Base-by-base conservation (phyloP, 2,888 invertebrate genomes). In the Caenorhabditis doughertyi region DNA sequence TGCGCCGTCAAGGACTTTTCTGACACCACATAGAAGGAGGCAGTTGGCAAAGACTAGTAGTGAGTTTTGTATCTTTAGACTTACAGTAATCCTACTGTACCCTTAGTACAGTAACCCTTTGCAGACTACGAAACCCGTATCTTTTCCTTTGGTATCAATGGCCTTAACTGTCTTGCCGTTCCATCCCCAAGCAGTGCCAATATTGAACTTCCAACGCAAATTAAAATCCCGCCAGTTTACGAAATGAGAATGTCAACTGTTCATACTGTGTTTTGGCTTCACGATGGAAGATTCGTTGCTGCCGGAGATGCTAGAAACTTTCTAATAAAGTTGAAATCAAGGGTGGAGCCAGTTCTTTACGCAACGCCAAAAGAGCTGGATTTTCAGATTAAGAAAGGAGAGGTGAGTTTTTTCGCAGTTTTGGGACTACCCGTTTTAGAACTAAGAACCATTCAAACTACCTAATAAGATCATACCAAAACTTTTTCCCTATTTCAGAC, bases 1-100 rank as follows among this genome's bases (percentile, higher is more conserved):
- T 18, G 58, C 60, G 4, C 3, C 35, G 21, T 25, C 51, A 2
- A 21, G 62, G 7, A 53, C 72, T 0, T 9, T 62, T 1, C 25
- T 72, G 42, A 62, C 72, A 16, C 62, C 60, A 21, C 49, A 39
- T n/a, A 49, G 72, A 29, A 60, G 39, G 13, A 18, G 72, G 4
- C 60, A 62, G 21, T 53, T 72, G 72, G 49, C 32, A 4, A 62
- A 62, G 25, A 72, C 72, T n/a, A 60, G 51, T 60, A 62, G 72
- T 72, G 29, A 42, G 71, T 58, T 21, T 70, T 70, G 23, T 25
- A n/a, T 2, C 3, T 9, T 9, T 5, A n/a, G n/a, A n/a, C n/a
- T n/a, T n/a, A n/a, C n/a, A n/a, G n/a, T n/a, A n/a, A n/a, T n/a
- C n/a, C n/a, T n/a, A n/a, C n/a, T n/a, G n/a, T n/a, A n/a, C n/a